Base-by-base conservation (phyloP, 2,888 invertebrate genomes). In the Dynastes maya region DNA sequence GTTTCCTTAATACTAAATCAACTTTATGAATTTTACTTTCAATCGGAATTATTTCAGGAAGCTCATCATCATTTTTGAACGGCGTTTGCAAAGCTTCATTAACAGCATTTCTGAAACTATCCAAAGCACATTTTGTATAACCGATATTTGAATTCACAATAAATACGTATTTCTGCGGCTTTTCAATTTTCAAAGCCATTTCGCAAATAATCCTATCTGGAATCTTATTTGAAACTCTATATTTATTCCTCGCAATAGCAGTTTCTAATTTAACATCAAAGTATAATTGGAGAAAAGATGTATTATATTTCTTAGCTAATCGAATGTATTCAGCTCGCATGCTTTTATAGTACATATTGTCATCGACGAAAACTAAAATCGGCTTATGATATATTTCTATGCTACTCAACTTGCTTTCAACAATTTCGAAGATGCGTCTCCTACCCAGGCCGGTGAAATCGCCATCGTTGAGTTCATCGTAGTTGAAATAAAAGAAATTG, bases 311-410 rank as follows among this genome's bases (percentile, higher is more conserved):
- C 68, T 71, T 78, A 9, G 80, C 80, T 53, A 81, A 76, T 49
- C 78, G 75, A 22, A 79, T 77, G 78, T 80, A 82, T 51, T 80
- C 79, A 49, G 80, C 80, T 22, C 81, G 79, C 82, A 82, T 82
- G 68, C 81, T 82, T 72, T 74, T 82, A 58, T 81, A 81, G 27
- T 81, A 82, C 82, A 82, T 81, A 55, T 82, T 82, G 53, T 82
- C 82, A 76, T 82, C 82, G 27, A 82, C 79, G 11, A 82, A 16
- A 16, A 81, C 70, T 16, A 82, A 6, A 45, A 78, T 67, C 49
- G 71, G 77, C 9, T 72, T 68, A 11, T 70, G 29, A 64, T 68
- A 58, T 11, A 45, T 53, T 9, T 63, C 58, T 27, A 76, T 27
- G 32, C 58, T 67, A 22, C 53, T 65, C 9, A 81, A 55, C n/a